Evolutionary conservation across 2,888 invertebrate species (phyloP), one percentile per base, ranked within the genome.

Genomic region (Phyllotreta striolata): DNA sequence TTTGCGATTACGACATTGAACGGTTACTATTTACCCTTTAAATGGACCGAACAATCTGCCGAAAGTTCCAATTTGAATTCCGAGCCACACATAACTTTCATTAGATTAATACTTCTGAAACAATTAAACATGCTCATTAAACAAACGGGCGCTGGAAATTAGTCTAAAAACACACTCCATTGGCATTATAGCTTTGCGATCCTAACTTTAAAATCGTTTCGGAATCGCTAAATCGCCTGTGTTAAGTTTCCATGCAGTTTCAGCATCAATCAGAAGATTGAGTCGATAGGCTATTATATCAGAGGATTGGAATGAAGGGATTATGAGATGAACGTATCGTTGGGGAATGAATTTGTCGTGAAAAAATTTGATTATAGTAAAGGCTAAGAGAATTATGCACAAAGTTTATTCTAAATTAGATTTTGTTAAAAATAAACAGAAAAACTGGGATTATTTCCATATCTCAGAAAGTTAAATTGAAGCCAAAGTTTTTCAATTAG

Each of bases 211-310:
- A 54, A 54, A 54, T 54, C 54, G 12, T 40, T 54, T 37, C 49
- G 13, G 13, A 52, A 52, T 52, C 52, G 52, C 12, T 37, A 52
- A 54, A 54, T 54, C 40, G 54, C 10, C 24, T 54, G 54, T 54
- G 40, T 13, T 54, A 54, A 54, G 54, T 13, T 54, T 40, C 40
- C 54, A 54, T 37, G 24, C 54, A 39, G n/a, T 54, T 54, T 39
- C 10, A 12, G 12, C 54, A 37, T 51, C 51, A 39, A 24, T 54
- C 54, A 54, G 54, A 39, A 54, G 40, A 40, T 54, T 54, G 54
- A 40, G 51, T 51, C 34, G 54, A 54, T 54, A 40, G 54, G 41
- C 54, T 54, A 54, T 54, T 54, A 54, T 13, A 54, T 10, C 54
- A 39, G 41, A 35, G 41, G 54, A 54, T 54, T 54, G 54, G 54